Evolutionary conservation across 2,888 invertebrate species (phyloP), one percentile per base, ranked within the genome.

Genomic region (Oithona nana): DNA sequence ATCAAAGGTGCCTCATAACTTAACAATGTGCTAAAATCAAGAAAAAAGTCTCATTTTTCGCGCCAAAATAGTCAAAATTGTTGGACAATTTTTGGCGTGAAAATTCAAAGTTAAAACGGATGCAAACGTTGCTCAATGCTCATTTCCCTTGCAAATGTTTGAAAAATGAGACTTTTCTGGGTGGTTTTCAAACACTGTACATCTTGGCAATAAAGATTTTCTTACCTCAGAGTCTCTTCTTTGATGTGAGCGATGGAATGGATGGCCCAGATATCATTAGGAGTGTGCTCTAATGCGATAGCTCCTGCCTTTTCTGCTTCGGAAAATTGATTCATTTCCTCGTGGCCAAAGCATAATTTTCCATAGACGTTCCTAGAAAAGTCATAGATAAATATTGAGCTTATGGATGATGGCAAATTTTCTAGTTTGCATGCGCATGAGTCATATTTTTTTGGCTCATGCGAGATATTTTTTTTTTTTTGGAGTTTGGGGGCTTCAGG

Each of bases 201-300:
- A 13, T 16, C 39, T 16, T 39, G 8, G 39, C 16, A 39, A 39
- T 39, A 16, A 39, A 39, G 39, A 16, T 39, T 39, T 39, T 4
- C 50, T 54, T 54, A 54, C 54, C 54, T 16, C 3, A 20, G 3
- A 4, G 54, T 54, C 26, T 54, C 54, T 24, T 54, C 24, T 20
- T 26, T 16, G 2, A 54, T 26, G 11, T 54, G 54, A 26, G 54
- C 16, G 16, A 54, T 54, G 6, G 54, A 20, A 24, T 54, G 54
- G 26, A 54, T 24, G 24, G 54, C 54, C 54, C 54, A 54, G 26
- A 54, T 54, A 26, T 54, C 54, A 24, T 54, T 54, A 24, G 54
- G 54, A 11, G 54, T 54, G 11, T 54, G 54, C 16, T 54, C 54
- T 26, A 54, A 54, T 24, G 54, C 54, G 3, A 24, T 54, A 3